These are phyloP conservation scores for Atethmia centrago DNA, from an alignment of 2,888 invertebrate genomes.

Conservation along the genomic window DNA sequence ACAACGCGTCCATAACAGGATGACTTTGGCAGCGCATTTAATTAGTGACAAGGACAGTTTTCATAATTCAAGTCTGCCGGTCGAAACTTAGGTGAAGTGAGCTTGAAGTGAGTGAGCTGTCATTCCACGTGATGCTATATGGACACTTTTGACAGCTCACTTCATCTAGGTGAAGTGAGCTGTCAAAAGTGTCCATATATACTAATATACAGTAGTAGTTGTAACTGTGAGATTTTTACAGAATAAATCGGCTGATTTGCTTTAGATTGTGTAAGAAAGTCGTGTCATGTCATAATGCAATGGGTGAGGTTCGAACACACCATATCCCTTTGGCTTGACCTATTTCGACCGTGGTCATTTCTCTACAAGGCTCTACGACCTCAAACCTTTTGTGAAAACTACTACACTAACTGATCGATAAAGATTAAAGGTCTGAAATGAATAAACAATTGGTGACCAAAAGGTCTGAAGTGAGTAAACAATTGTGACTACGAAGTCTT, in stretches of 20 bases:
- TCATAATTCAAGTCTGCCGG: background rate
- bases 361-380: conserved; percentile 19
- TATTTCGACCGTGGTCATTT: conserved; percentile 32
- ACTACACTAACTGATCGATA: conserved; percentile 79
- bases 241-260: background rate
- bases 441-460: conserved; percentile 27
- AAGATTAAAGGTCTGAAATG: conserved; percentile 79
- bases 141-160: background rate
- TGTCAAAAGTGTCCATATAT: too few relatives aligned
- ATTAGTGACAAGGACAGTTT: background rate
- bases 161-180: too few relatives aligned
- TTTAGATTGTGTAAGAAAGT: background rate
- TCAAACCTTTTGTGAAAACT: conserved; percentile 44
- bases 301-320: background rate
- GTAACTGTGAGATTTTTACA: background rate
- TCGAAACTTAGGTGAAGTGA: background rate
- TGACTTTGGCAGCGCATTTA: background rate
- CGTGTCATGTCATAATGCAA: background rate
- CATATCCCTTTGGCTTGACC: conserved; percentile 36
- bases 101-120: background rate
- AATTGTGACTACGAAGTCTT: background rate
- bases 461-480: conserved; percentile 66
- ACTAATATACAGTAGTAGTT: too few relatives aligned
- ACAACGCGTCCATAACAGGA: too few relatives aligned
- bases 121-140: background rate